Base-by-base conservation (phyloP, 2,888 invertebrate species). In the Fragum fragum region DNA sequence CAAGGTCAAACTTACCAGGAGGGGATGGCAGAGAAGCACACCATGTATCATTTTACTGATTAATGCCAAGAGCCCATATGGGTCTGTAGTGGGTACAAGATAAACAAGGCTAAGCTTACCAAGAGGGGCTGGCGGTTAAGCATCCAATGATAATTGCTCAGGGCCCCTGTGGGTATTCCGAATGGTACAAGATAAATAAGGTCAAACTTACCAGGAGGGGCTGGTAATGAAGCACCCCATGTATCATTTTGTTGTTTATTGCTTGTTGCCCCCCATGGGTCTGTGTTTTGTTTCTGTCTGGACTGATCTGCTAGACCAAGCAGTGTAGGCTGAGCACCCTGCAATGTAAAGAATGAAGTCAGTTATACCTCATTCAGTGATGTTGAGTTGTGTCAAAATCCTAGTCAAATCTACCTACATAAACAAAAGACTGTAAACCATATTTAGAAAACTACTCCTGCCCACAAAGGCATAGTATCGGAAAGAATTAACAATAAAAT, bases 171-270 rank as follows among this genome's bases (percentile, higher is more conserved):
- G 32, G 32, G 32, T 36, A 3, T 36, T 6, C 9, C 5, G 32
- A 6, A 3, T 36, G 32, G 9, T 36, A 36, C 32, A 3, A 36
- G 32, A 36, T 36, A 36, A 36, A 6, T 36, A 36, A 21, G 73
- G 85, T 73, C 16, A 85, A 86, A 83, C 77, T 86, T 79, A 83
- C 87, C 85, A 77, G 87, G 88, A 68, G 91, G 89, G n/a, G 88
- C 86, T 29, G 88, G 88, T 29, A 91, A 70, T n/a, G 90, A 79
- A 9, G 89, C 80, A 36, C 90, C 90, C 92, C 92, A 92, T 1
- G 91, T 90, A 73, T 91, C 91, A 61, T 87, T 76, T 32, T 87
- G 76, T 55, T 86, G 69, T 52, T 85, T 80, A 81, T 84, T 83
- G 23, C 57, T 29, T 71, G 88, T 82, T 39, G 85, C 79, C 75